Percentiles rank a stretch among this genome's conserved stretches.
Conservation (phyloP, 2,113 vertebrate species). For the Neoarius graeffei region DNA sequence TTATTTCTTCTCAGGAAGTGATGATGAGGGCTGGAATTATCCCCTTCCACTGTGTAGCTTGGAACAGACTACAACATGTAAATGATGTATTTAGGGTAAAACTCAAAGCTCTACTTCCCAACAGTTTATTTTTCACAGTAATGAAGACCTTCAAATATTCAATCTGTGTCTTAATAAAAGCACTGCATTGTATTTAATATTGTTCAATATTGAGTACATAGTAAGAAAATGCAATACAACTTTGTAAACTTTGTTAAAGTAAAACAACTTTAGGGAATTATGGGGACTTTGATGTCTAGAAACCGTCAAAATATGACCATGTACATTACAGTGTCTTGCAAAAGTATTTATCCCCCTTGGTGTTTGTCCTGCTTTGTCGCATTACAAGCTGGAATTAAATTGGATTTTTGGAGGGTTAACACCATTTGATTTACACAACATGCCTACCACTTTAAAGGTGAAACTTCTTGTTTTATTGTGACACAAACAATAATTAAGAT, state of each 20-base stretch:
- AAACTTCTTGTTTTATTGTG: too few species aligned
- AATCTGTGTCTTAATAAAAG: neutral
- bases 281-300: neutral
- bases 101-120: too few species aligned
- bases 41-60: constrained; percentile 14
- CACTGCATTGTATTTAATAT: neutral
- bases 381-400: too few species aligned
- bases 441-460: too few species aligned
- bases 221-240: neutral
- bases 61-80: neutral
- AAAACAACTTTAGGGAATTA: neutral
- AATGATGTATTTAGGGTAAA: constrained; percentile 20
- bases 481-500: too few species aligned
- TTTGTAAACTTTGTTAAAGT: neutral
- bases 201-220: neutral
- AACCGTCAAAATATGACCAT: neutral
- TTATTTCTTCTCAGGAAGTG: neutral
- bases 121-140: too few species aligned
- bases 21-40: constrained; percentile 18
- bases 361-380: too few species aligned
- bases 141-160: neutral
- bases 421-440: too few species aligned
- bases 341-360: too few species aligned
- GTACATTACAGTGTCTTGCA: neutral
- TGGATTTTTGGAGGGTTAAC: too few species aligned